Evolutionary conservation across 2,888 invertebrate species (phyloP).

Genomic region (Iselma pallidipennis): DNA sequence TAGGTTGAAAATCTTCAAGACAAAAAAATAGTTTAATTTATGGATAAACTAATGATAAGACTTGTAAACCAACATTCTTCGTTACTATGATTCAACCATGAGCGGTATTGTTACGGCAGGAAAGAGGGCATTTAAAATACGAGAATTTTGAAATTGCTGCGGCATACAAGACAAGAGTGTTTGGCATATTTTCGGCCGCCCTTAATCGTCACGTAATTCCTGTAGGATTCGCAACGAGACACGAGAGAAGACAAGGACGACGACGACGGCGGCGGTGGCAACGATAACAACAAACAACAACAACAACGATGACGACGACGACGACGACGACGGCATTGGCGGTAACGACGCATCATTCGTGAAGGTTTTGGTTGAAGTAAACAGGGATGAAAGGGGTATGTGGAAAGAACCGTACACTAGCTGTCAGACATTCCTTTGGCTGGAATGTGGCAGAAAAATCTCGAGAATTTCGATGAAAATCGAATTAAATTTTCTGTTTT

Average conservation of each 20-base stretch:
- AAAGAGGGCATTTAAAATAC: background rate
- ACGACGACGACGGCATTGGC: background rate
- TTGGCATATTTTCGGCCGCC: slow-evolving; percentile 3
- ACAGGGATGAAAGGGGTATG: background rate
- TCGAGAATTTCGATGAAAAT: slow-evolving; percentile 4
- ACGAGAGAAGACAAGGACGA: too few relatives aligned
- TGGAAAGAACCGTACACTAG: background rate
- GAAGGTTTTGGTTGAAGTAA: background rate
- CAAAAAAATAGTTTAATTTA: too few relatives aligned
- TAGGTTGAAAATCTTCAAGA: slow-evolving; percentile 4
- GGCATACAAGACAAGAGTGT: background rate
- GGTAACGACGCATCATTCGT: background rate
- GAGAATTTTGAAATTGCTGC: background rate
- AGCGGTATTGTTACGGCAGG: background rate
- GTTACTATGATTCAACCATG: background rate
- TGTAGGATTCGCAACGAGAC: background rate
- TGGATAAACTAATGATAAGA: too few relatives aligned
- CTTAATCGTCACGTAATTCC: slow-evolving; percentile 3
- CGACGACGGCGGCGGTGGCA: background rate
- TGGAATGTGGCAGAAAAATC: slow-evolving; percentile 8
- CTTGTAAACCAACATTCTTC: background rate
- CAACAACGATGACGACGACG: background rate
- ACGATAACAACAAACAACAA: background rate
- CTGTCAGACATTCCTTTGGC: background rate
- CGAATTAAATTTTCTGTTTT: slow-evolving; percentile 9